Percentiles rank a stretch among this genome's conserved stretches.
These are phyloP conservation scores for Drosophila cardini DNA, from an alignment of 1,140 invertebrate species.

Conservation along the genomic window DNA sequence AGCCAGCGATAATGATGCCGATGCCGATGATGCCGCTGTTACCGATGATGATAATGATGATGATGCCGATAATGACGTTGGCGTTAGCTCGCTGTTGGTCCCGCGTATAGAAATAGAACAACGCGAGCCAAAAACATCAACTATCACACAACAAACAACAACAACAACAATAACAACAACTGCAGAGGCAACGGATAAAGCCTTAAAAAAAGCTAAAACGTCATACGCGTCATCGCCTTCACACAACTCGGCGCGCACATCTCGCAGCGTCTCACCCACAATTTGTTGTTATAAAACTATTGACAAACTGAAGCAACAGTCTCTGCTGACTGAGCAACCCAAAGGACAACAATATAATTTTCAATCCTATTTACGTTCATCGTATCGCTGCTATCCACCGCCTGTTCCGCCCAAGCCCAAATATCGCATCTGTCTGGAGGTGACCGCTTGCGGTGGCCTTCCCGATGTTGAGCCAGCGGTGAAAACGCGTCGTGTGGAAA, in stretches of 20 bases:
- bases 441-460: conserved; percentile 28
- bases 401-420: conserved; percentile 67
- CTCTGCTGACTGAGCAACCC: conserved; percentile 38
- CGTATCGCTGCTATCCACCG: conserved; percentile 39
- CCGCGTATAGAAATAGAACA: conserved; percentile 82
- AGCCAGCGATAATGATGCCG: conserved; percentile 46
- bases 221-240: conserved; percentile 65
- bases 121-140: conserved; percentile 69
- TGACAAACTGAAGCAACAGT: conserved; percentile 63
- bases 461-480: conserved; percentile 47
- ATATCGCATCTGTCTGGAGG: conserved; percentile 39
- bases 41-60: conserved; percentile 17
- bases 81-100: conserved; percentile 60
- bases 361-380: conserved; percentile 19
- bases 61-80: conserved; percentile 59
- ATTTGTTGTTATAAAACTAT: conserved; percentile 80
- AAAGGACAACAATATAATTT: conserved; percentile 14
- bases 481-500: conserved; percentile 60
- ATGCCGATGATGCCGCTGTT: conserved; percentile 26
- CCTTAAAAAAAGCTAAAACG: conserved; percentile 48
- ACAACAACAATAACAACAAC: conserved; percentile 43
- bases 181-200: conserved; percentile 40
- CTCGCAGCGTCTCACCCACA: conserved; percentile 70
- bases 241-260: conserved; percentile 42
- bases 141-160: conserved; percentile 60